phyloP scores from a whole-genome alignment of 2,113 vertebrate species.

The Gopherus flavomarginatus region DNA sequence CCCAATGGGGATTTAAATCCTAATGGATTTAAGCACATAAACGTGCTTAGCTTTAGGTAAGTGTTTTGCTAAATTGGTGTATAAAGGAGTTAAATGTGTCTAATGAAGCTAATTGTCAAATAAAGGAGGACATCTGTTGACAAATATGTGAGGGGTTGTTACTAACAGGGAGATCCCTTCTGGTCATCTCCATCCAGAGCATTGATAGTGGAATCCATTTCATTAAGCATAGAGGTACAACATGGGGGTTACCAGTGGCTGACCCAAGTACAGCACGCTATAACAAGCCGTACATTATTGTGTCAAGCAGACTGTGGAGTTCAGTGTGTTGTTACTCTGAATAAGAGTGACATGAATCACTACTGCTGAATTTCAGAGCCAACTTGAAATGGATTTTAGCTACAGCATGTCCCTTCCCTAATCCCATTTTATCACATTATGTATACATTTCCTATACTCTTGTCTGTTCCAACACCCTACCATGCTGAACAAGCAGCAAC shows the following conservation, averaged over 20 bases:
- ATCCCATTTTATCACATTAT: background rate
- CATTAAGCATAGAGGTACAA: background rate
- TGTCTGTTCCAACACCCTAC: background rate
- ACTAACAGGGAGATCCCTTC: background rate
- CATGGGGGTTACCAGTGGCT: background rate
- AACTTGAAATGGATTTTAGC: background rate
- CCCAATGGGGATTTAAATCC: background rate
- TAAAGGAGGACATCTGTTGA: background rate
- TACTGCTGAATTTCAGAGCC: background rate
- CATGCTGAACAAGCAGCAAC: constrained; percentile 12
- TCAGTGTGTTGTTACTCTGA: background rate
- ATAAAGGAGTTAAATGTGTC: background rate
- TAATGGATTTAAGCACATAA: background rate
- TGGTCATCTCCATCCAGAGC: background rate
- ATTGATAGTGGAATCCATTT: background rate
- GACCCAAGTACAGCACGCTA: background rate
- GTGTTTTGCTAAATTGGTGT: background rate
- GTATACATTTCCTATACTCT: background rate
- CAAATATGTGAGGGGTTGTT: background rate
- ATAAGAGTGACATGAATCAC: background rate
- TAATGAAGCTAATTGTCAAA: background rate
- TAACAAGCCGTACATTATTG: background rate
- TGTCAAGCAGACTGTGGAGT: background rate
- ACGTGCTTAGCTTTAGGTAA: background rate
- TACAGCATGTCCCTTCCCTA: background rate